Percentiles rank a stretch among this genome's conserved stretches.
Conservation (phyloP, 2,113 vertebrate species). For the Ophiodon elongatus region DNA sequence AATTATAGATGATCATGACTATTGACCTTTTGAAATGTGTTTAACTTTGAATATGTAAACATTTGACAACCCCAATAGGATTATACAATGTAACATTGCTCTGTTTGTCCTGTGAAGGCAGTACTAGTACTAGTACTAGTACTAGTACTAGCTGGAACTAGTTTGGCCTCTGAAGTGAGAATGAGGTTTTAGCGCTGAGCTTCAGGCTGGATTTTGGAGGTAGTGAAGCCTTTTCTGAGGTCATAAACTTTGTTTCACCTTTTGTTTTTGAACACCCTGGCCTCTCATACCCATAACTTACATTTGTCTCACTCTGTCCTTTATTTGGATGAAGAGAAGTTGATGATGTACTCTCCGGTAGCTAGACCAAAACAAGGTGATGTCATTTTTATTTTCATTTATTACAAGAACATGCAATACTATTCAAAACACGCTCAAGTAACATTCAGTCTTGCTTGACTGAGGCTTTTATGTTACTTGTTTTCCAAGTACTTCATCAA, state of each 20-base stretch:
- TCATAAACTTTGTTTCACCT: too few species aligned
- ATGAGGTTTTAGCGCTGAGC: neutral
- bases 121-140: too few species aligned
- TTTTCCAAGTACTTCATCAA: neutral
- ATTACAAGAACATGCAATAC: neutral
- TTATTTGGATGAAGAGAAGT: conserved; percentile 16
- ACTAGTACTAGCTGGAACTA: conserved; percentile 26
- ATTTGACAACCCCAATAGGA: neutral
- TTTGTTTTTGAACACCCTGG: neutral
- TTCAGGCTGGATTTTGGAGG: conserved; percentile 18
- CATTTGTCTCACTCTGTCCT: conserved; percentile 6
- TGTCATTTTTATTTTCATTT: conserved; percentile 31
- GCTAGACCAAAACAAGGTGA: conserved; percentile 1
- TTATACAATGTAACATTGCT: neutral
- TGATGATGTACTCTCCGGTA: neutral
- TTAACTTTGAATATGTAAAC: neutral
- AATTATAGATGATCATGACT: neutral
- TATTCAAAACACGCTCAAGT: neutral
- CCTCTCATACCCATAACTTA: neutral
- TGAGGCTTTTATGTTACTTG: neutral
- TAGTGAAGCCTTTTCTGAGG: neutral
- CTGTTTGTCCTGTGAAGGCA: too few species aligned
- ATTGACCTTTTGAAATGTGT: neutral
- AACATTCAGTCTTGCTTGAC: neutral
- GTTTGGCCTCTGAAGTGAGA: conserved; percentile 5